Base-by-base conservation (phyloP, 2,888 invertebrate species). In the Drosophila nr. perissopoda region DNA sequence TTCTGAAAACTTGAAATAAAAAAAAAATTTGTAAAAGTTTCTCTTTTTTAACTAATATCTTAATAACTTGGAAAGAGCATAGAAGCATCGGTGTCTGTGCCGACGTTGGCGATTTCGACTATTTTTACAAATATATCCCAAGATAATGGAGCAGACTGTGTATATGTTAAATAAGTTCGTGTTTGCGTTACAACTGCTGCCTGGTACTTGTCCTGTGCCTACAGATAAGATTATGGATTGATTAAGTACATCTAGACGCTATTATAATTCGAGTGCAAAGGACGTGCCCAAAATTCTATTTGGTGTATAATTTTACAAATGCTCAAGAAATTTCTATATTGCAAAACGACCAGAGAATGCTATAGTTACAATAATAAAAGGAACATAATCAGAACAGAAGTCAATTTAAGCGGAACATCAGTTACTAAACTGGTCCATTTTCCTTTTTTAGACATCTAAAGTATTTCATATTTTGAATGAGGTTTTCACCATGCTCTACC, bases 251-350 rank as follows among this genome's bases (percentile, higher is more conserved):
- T 58, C 38, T 67, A 71, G 58, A 53, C 45, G 40, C 65, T 59
- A 69, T 49, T 40, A 40, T 27, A 53, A 49, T 42, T 60, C 49
- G 57, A 45, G 42, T 51, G 27, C 57, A 56, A 53, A 64, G 71
- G 60, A 67, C 48, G 42, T 69, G 59, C 45, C 60, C 62, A 42
- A 62, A 79, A 76, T 80, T 79, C 67, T 65, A 69, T 64, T 66
- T 56, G 52, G 52, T 60, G 80, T 76, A 53, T 57, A 65, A 62
- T 62, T 79, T 82, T 82, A 75, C 71, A 83, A 84, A 83, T 84
- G 82, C 82, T 69, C 71, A 81, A 64, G 54, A 69, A 27, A 38
- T 21, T 52, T 36, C 54, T 52, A 29, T 33, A 67, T 67, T 74
- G 61, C 67, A 67, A 60, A 33, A 40, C 33, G 51, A 18, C 51